phyloP scores from a whole-genome alignment of 2,888 invertebrate species.

The Heliconius hortense region DNA sequence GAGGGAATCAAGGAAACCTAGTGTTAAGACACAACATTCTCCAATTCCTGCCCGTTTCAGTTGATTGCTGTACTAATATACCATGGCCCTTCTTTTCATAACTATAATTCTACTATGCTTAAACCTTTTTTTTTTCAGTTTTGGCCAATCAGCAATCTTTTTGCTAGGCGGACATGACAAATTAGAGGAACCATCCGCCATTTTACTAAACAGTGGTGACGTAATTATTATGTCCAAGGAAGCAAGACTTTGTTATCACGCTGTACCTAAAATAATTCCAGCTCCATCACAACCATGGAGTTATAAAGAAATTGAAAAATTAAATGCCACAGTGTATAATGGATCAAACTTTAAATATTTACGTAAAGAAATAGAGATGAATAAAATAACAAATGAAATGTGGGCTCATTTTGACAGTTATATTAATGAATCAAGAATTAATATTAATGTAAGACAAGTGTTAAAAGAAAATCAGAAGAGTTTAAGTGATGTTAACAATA shows the following conservation, averaged over 20 bases:
- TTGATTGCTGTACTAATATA: too few relatives aligned
- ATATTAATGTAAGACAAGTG: slow-evolving; percentile 97
- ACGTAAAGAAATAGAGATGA: slow-evolving; percentile 49
- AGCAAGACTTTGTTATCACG: slow-evolving; percentile 94
- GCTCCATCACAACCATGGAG: slow-evolving; percentile 77
- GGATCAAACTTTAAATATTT: slow-evolving; percentile 55
- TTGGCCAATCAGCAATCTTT: slow-evolving; percentile 97
- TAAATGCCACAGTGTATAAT: slow-evolving; percentile 29
- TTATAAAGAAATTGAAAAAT: slow-evolving; percentile 43
- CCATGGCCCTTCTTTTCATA: not conserved
- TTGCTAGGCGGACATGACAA: slow-evolving; percentile 91
- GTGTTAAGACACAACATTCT: too few relatives aligned
- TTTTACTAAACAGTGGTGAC: slow-evolving; percentile 94
- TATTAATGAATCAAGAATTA: slow-evolving; percentile 89
- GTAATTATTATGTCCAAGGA: slow-evolving; percentile 93
- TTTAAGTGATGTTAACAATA: slow-evolving; percentile 57
- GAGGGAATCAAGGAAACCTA: too few relatives aligned
- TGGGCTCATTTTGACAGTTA: slow-evolving; percentile 84
- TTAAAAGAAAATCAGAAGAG: slow-evolving; percentile 82
- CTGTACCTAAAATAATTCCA: slow-evolving; percentile 92
- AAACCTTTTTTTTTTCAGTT: slow-evolving; percentile 83
- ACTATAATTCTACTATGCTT: not conserved
- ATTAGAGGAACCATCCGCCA: slow-evolving; percentile 84
- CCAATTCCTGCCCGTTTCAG: too few relatives aligned
- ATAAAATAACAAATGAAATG: slow-evolving; percentile 55